These are phyloP conservation scores for Odontamblyopus rebecca DNA, from an alignment of 2,797 vertebrate genomes.

Conservation along the genomic window DNA sequence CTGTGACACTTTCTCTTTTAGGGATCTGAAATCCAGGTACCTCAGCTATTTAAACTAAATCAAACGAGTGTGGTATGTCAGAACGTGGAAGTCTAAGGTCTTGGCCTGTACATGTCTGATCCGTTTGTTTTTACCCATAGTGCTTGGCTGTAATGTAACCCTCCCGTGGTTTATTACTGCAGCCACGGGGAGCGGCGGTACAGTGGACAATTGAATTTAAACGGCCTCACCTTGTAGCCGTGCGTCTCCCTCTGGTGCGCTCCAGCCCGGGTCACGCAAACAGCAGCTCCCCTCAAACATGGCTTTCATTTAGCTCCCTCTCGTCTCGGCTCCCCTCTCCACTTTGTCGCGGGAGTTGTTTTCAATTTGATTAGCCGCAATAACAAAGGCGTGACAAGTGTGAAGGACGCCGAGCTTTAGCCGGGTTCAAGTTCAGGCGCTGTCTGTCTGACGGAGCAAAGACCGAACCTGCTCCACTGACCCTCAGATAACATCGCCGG, in stretches of 20 bases:
- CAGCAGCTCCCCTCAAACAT: conserved; percentile 32
- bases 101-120: conserved; percentile 4
- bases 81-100: not conserved
- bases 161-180: conserved; percentile 60
- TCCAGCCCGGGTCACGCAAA: conserved; percentile 57
- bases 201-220: conserved; percentile 65
- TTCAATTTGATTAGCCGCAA: conserved; percentile 63
- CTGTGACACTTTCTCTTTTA: no score
- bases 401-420: conserved; percentile 58
- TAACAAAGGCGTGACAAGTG: conserved; percentile 63
- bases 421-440: conserved; percentile 42
- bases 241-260: conserved; percentile 46
- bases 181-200: conserved; percentile 57
- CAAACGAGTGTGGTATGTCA: not conserved
- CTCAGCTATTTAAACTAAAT: not conserved
- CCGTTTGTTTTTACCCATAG: conserved; percentile 2
- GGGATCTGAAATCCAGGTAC: no score
- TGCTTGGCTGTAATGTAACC: conserved; percentile 41
- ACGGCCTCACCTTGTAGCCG: conserved; percentile 43
- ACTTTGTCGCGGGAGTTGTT: conserved; percentile 59
- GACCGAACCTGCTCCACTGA: conserved; percentile 23
- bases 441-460: conserved; percentile 33
- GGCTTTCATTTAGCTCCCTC: conserved; percentile 33
- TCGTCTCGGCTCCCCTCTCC: conserved; percentile 25
- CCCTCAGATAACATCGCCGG: not conserved